Evolutionary conservation across 2,113 vertebrate species (phyloP), one percentile per base, ranked within the genome.

Genomic region (Ochotona princeps): DNA sequence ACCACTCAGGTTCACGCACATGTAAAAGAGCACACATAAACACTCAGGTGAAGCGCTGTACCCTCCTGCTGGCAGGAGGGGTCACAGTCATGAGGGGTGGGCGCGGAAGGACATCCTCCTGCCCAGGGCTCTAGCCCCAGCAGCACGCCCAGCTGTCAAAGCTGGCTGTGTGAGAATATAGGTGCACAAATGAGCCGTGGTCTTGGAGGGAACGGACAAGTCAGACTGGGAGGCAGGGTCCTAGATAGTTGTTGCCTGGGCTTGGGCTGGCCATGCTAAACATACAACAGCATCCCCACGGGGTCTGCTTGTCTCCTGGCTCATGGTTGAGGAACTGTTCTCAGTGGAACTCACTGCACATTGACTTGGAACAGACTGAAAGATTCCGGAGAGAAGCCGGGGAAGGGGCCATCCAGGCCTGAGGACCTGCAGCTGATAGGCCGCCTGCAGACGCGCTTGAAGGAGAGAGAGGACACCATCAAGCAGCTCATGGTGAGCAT

Each of bases 401-500:
- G 97, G 91, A 99, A 98, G 84, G 97, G 97, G 75, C 98, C 98
- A 35, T 98, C 98, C 35, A 97, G 97, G 69, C 97, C 98, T 4
- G 99, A 99, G 83, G 99, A 99, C 85, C 92, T 98, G 78, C 98
- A 99, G 93, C 96, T 98, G 92, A 97, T 99, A 95, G 98, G 98
- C 90, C 98, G 98, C 89, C 98, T 99, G 87, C 98, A 99, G 98
- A 98, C 98, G 94, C 98, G 98, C 93, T 95, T 99, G 95, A 98
- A 94, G 13, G 99, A 99, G 97, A 98, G 98, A 96, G 99, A 99
- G 93, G 98, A 98, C 91, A 98, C 99, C 96, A 99, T 99, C 91
- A 99, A 98, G 96, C 98, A 98, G 94, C 96, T 99, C 81, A 97
- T 98, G 98, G 99, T 99, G 97, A 98, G 96, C 63, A 82, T 26